phyloP scores from a whole-genome alignment of 2,797 vertebrate species.

The Melanotaenia trifasciata region DNA sequence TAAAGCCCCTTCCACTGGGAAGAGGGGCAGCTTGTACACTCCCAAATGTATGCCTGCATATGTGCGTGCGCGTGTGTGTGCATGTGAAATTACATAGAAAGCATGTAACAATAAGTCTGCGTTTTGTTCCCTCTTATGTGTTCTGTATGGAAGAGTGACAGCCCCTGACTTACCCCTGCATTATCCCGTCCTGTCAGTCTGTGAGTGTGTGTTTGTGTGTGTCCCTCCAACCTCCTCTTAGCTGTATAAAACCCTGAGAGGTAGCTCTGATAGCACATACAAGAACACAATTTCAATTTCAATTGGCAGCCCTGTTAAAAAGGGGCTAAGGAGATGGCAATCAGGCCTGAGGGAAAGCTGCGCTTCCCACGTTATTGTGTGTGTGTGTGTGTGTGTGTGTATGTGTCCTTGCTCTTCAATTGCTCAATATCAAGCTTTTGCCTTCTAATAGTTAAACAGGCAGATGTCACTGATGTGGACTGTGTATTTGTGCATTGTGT shows the following conservation, averaged over 20 bases:
- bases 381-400: conserved; percentile 22
- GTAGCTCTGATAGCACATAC: conserved; percentile 75
- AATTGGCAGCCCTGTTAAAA: conserved; percentile 80
- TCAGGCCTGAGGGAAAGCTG: conserved; percentile 73
- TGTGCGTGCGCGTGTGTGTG: neutral
- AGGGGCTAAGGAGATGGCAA: conserved; percentile 80
- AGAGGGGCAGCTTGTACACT: conserved; percentile 39
- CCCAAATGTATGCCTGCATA: conserved; percentile 11
- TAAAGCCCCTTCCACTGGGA: conserved; percentile 43
- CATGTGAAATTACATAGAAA: conserved; percentile 61
- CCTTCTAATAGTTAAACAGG: conserved; percentile 76
- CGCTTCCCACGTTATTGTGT: conserved; percentile 49
- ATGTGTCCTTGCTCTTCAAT: conserved; percentile 25
- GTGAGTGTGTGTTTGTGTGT: conserved; percentile 40
- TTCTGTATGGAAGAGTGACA: conserved; percentile 74
- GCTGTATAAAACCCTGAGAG: conserved; percentile 79
- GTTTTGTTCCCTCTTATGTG: conserved; percentile 75
- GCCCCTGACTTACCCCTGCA: conserved; percentile 68
- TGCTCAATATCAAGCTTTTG: conserved; percentile 73
- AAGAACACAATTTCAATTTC: conserved; percentile 85
- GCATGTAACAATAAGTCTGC: conserved; percentile 67
- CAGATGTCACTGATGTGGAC: conserved; percentile 74
- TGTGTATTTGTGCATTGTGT: conserved; percentile 60
- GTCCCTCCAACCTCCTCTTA: conserved; percentile 58
- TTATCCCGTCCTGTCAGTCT: conserved; percentile 61